Evolutionary conservation across 2,113 vertebrate genomes (phyloP).

Genomic region (Glareola pratincola): DNA sequence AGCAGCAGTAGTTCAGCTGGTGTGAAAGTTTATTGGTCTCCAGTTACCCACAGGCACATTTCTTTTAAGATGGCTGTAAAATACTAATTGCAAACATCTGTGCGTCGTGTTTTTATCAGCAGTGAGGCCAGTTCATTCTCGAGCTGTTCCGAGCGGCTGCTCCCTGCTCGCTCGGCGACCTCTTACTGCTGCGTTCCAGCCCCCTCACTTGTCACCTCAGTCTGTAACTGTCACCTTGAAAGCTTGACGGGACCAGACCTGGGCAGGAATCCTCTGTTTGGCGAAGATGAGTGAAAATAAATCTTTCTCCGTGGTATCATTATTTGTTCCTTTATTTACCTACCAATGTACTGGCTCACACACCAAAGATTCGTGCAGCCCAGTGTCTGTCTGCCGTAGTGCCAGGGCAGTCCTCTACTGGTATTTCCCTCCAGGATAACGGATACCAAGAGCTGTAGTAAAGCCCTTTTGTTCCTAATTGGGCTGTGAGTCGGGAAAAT

Average conservation of each 20-base stretch:
- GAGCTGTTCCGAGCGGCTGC: not conserved
- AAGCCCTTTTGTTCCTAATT: not conserved
- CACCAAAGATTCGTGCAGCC: fast-evolving
- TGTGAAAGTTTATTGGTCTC: not conserved
- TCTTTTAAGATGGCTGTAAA: not conserved
- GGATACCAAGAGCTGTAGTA: not conserved
- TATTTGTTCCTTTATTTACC: not conserved
- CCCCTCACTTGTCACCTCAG: not conserved
- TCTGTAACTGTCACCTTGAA: not conserved
- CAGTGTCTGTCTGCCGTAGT: not conserved
- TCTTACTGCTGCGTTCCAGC: not conserved
- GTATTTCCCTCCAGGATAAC: fast-evolving
- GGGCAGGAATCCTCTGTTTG: not conserved
- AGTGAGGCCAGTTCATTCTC: not conserved
- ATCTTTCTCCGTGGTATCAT: not conserved
- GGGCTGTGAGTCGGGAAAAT: not conserved
- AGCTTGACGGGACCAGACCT: not conserved
- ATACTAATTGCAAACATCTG: not conserved
- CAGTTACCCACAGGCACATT: not conserved
- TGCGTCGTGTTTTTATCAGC: not conserved
- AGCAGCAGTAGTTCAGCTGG: not conserved
- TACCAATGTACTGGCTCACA: not conserved
- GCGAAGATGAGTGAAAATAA: not conserved
- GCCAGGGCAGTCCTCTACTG: not conserved
- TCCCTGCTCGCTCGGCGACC: not conserved